These are phyloP conservation scores for Drosophila miranda DNA, from an alignment of 1,140 invertebrate genomes.

Conservation along the genomic window DNA sequence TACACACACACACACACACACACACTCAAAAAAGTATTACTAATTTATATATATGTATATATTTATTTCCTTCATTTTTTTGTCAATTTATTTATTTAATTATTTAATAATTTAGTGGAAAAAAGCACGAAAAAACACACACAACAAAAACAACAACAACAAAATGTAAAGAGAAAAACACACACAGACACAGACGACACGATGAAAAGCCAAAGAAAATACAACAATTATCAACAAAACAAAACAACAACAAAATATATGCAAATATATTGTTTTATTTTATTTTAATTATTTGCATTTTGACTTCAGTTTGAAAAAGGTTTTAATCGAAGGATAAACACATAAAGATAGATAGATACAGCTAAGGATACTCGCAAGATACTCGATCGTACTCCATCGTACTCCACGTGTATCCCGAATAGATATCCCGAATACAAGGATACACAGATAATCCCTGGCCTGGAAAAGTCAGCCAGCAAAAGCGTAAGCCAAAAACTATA, in stretches of 20 bases:
- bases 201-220: conserved; percentile 71
- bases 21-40: conserved; percentile 50
- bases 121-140: conserved; percentile 44
- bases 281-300: conserved; percentile 28
- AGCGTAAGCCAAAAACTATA: conserved; percentile 64
- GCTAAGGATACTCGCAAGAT: not conserved
- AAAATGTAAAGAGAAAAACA: conserved; percentile 41
- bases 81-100: conserved; percentile 65
- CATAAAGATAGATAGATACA: conserved; percentile 10
- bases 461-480: conserved; percentile 54
- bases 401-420: conserved; percentile 7
- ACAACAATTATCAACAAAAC: conserved; percentile 52
- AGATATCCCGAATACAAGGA: conserved; percentile 22
- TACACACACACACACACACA: conserved; percentile 23
- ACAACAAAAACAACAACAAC: conserved; percentile 31
- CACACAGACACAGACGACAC: no score
- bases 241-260: conserved; percentile 4
- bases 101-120: conserved; percentile 58
- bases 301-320: conserved; percentile 8
- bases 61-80: conserved; percentile 36
- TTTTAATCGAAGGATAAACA: no score
- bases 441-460: conserved; percentile 66
- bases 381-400: no score
- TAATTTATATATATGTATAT: conserved; percentile 64
- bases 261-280: conserved; percentile 21